Base-by-base conservation (phyloP, 1,140 invertebrate genomes). In the Euwallacea fornicatus region DNA sequence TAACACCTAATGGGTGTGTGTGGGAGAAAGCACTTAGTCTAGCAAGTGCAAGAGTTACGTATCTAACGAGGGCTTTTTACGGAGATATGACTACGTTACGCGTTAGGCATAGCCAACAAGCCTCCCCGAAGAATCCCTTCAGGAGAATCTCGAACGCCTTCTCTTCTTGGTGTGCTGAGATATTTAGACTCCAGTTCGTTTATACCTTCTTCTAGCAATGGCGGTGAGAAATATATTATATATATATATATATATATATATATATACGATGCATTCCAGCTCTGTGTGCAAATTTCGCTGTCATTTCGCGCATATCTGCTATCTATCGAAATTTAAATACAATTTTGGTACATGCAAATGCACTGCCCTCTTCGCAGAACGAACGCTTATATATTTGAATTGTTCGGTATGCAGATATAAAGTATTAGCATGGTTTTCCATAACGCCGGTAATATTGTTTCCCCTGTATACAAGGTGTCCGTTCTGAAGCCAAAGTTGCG, bases 291-390 rank as follows among this genome's bases (percentile, higher is more conserved):
- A 76, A 76, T 76, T 74, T 73, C 64, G 42, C 60, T 69, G 56
- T 63, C 61, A 63, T 64, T 72, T 72, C 69, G 47, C 46, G 68
- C 44, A 66, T 74, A 76, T 76, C 75, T 76, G 54, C 73, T 42
- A 74, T 76, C 73, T 76, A 74, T 67, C 68, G 60, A 69, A 72
- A 76, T 76, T 76, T 76, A 69, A 76, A 76, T 76, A 76, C 75
- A 73, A 74, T 76, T 76, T 76, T 76, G 74, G 74, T 74, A 74
- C 70, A 74, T 76, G 74, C 66, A 76, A 74, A 76, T 74, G 43
- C 46, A 55, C 54, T 13, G 55, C 68, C 50, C 62, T 72, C 66
- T 71, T 75, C 67, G 59, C 33, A 33, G 68, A 64, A 60, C 56
- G 61, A 68, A 70, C 61, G 65, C 71, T 69, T 73, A 73, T 65